phyloP scores from a whole-genome alignment of 2,113 vertebrate genomes.

The Leptobrachium ailaonicum region DNA sequence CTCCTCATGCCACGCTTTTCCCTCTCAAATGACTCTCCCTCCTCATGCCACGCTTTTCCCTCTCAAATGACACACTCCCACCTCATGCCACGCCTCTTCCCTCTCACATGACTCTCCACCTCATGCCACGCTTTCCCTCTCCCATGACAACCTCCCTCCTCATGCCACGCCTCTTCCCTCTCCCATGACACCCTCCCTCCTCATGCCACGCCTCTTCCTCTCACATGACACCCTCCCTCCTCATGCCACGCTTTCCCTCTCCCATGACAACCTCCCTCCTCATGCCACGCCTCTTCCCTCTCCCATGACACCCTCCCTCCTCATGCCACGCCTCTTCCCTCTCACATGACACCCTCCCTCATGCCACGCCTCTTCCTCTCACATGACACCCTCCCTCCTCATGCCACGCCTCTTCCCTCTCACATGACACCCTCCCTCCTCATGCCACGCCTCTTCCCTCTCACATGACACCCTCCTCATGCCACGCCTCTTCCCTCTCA shows the following conservation, averaged over 20 bases:
- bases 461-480: background rate
- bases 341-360: background rate
- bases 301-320: background rate
- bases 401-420: background rate
- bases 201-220: too few species aligned
- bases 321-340: background rate
- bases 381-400: slow-evolving; percentile 6
- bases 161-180: too few species aligned
- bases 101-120: background rate
- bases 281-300: background rate
- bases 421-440: background rate
- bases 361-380: background rate
- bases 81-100: background rate
- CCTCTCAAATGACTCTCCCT: too few species aligned
- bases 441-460: background rate
- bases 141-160: too few species aligned
- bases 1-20: background rate
- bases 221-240: too few species aligned
- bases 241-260: too few species aligned
- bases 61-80: background rate
- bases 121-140: too few species aligned
- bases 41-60: background rate
- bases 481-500: background rate
- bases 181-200: too few species aligned
- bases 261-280: too few species aligned